Conservation (phyloP, 2,113 vertebrate genomes). For the Actinemys pallida region DNA sequence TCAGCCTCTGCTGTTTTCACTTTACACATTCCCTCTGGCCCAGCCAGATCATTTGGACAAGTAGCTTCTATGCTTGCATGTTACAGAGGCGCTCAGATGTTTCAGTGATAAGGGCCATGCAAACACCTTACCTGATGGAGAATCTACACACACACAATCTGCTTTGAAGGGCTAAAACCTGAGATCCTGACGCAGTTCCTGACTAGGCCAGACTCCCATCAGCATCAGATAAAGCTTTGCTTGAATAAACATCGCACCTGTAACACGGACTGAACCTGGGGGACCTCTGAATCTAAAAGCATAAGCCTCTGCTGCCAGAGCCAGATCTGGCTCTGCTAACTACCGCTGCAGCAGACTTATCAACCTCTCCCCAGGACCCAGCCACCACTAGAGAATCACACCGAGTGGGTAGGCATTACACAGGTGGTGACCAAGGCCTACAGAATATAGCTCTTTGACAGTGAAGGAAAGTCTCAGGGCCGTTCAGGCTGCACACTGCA, state of each 20-base stretch:
- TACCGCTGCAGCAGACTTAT: background rate
- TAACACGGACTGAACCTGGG: background rate
- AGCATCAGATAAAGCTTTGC: background rate
- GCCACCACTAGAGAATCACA: background rate
- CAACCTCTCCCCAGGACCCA: background rate
- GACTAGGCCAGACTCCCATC: background rate
- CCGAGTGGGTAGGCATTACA: too few relatives aligned
- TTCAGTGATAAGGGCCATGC: background rate
- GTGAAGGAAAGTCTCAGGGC: background rate
- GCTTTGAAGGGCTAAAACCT: background rate
- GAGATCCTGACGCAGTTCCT: background rate
- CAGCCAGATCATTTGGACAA: too few relatives aligned
- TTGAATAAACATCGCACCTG: background rate
- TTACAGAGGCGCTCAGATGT: background rate
- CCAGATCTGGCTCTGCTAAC: background rate
- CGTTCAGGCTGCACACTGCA: background rate
- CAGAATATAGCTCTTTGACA: background rate
- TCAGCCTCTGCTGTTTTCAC: background rate
- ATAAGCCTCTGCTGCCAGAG: background rate
- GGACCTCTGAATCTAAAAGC: background rate
- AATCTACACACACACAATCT: background rate
- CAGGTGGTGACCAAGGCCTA: background rate
- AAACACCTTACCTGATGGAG: background rate
- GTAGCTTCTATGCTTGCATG: background rate
- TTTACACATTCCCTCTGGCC: background rate